Evolutionary conservation across 2,113 vertebrate genomes (phyloP).

Genomic region (Eidolon helvum): DNA sequence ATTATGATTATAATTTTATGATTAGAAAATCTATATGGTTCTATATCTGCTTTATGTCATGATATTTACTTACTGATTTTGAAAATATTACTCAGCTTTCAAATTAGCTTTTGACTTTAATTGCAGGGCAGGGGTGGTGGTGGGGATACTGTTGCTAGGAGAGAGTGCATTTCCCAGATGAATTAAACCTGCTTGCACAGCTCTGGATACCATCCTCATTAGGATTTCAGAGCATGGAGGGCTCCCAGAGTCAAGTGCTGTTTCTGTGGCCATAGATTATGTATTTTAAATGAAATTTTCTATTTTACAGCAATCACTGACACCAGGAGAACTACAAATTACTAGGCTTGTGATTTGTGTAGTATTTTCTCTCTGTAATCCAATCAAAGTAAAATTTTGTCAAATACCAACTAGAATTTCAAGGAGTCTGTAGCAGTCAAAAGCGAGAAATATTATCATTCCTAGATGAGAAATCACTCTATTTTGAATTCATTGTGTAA

Average conservation of each 20-base stretch:
- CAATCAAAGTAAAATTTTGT: constrained; percentile 43
- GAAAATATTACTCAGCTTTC: constrained; percentile 62
- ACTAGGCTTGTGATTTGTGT: neutral
- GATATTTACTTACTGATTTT: constrained; percentile 42
- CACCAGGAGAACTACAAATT: constrained; percentile 8
- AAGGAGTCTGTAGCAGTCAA: neutral
- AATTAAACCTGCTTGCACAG: constrained; percentile 41
- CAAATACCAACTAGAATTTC: constrained; percentile 25
- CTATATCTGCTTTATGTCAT: neutral
- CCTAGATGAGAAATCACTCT: neutral
- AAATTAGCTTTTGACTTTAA: constrained; percentile 57
- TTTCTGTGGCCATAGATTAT: neutral
- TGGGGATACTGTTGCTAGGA: neutral
- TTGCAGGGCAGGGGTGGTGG: neutral
- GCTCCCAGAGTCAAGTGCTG: constrained; percentile 12
- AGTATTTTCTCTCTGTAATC: constrained; percentile 7
- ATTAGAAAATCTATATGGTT: neutral
- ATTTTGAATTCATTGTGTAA: neutral
- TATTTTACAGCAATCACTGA: neutral
- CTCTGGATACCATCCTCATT: neutral
- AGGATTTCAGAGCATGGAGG: neutral
- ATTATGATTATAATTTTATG: constrained; percentile 8
- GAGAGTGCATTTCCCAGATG: neutral
- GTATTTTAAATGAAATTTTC: constrained; percentile 34
- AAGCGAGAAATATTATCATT: neutral